These are phyloP conservation scores for Drosophila littoralis DNA, from an alignment of 1,140 invertebrate genomes.

Conservation along the genomic window DNA sequence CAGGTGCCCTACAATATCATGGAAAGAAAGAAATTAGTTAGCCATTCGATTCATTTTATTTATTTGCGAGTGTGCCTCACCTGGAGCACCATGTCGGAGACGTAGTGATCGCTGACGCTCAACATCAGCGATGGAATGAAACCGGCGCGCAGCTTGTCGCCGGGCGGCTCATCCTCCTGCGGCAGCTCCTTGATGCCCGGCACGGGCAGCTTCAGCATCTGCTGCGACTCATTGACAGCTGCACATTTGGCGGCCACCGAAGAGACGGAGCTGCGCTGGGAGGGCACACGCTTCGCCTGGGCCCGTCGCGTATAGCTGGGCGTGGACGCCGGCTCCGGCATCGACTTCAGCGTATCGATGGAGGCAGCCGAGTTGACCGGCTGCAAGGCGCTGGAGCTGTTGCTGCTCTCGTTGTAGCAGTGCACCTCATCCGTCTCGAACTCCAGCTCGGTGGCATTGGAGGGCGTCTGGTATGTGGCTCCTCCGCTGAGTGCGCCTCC, in stretches of 20 bases:
- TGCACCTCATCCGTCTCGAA: constrained; percentile 86
- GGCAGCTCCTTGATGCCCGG: constrained; percentile 77
- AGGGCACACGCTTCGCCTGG: constrained; percentile 65
- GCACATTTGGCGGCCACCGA: constrained; percentile 80
- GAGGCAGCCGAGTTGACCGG: constrained; percentile 70
- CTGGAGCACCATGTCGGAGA: constrained; percentile 91
- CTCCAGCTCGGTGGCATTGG: constrained; percentile 89
- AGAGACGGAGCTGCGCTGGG: constrained; percentile 74
- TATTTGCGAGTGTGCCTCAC: constrained; percentile 60
- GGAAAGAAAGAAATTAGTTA: too few relatives aligned
- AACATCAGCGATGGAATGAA: constrained; percentile 87
- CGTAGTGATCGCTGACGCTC: constrained; percentile 89
- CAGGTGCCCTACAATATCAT: constrained; percentile 70
- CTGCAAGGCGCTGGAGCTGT: constrained; percentile 44
- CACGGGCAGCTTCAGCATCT: constrained; percentile 71
- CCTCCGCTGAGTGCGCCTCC: constrained; percentile 71
- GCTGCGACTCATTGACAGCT: constrained; percentile 72
- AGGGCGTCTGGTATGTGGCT: constrained; percentile 86
- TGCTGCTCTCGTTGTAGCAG: constrained; percentile 62
- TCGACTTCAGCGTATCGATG: constrained; percentile 72
- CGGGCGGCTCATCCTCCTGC: constrained; percentile 75
- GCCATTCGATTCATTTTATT: neutral
- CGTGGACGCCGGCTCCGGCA: constrained; percentile 37
- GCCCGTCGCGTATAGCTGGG: constrained; percentile 57
- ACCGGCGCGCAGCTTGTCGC: constrained; percentile 74